Base-by-base conservation (phyloP, 2,888 invertebrate genomes). In the Gisinianus flammeolus region DNA sequence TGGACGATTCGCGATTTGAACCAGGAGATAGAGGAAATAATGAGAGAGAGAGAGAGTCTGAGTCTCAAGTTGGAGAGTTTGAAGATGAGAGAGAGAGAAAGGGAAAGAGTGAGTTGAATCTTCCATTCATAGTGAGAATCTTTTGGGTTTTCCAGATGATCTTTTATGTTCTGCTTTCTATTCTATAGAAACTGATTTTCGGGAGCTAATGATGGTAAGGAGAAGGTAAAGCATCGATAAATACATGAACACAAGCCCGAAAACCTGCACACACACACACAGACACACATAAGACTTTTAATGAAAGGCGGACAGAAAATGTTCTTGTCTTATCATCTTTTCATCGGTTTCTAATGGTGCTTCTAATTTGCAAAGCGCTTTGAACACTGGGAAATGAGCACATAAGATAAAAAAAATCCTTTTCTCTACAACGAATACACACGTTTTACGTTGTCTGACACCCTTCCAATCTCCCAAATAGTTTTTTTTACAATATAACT, bases 361-460 rank as follows among this genome's bases (percentile, higher is more conserved):
- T 72, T 71, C 80, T 82, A 81, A 82, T 82, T 82, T 82, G 80
- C 79, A 80, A 82, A 82, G 76, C 70, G 79, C 77, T 79, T 78
- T 54, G 35, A 76, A 16, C 35, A 74, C 56, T 72, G 54, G 31
- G 72, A 44, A 70, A 70, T 24, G 52, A 44, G 70, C 26, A 24
- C 62, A 26, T 16, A 5, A 10, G 24, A 62, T 26, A 6, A 62
- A 12, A 58, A 12, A 58, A 8, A 26, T 62, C 26, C 62, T 28
- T 62, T 26, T 35, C 22, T 30, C 31, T 67, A 8, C 31, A 58
- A 5, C 19, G n/a, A 19, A 19, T 35, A 8, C 35, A 35, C 35
- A 8, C 5, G 6, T 12, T 35, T 44, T 19, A 44, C 16, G 44
- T 62, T 62, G 1, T 16, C 6, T 2, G 44, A n/a, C n/a, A n/a